Evolutionary conservation across 2,888 invertebrate species (phyloP).

Genomic region (Folsomia candida): DNA sequence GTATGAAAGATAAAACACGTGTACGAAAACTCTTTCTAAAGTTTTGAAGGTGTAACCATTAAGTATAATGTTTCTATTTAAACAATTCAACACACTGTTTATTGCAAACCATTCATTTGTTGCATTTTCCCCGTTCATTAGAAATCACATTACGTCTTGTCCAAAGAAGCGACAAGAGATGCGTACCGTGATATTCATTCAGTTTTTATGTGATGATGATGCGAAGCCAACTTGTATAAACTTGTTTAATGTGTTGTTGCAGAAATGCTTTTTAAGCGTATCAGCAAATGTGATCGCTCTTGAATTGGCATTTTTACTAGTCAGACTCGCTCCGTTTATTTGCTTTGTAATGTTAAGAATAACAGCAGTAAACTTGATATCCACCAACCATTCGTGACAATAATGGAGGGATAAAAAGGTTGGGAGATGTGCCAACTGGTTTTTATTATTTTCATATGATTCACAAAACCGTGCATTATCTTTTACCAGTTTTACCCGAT

Average conservation of each 20-base stretch:
- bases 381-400: neutral
- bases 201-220: neutral
- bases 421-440: neutral
- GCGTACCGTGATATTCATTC: neutral
- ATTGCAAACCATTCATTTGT: neutral
- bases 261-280: neutral
- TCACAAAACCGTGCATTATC: neutral
- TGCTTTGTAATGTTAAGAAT: neutral
- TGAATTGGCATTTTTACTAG: slow-evolving; percentile 3
- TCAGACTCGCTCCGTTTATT: slow-evolving; percentile 2
- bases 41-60: neutral
- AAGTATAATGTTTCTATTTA: neutral
- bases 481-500: no score
- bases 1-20: no score
- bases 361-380: neutral
- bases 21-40: no score
- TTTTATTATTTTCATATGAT: neutral
- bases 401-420: neutral
- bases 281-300: neutral
- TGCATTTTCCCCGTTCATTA: neutral
- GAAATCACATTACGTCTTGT: no score
- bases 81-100: neutral
- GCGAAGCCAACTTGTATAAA: neutral
- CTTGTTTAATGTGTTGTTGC: neutral
- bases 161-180: neutral